Base-by-base conservation (phyloP, 2,113 vertebrate genomes). In the Mastomys natalensis region DNA sequence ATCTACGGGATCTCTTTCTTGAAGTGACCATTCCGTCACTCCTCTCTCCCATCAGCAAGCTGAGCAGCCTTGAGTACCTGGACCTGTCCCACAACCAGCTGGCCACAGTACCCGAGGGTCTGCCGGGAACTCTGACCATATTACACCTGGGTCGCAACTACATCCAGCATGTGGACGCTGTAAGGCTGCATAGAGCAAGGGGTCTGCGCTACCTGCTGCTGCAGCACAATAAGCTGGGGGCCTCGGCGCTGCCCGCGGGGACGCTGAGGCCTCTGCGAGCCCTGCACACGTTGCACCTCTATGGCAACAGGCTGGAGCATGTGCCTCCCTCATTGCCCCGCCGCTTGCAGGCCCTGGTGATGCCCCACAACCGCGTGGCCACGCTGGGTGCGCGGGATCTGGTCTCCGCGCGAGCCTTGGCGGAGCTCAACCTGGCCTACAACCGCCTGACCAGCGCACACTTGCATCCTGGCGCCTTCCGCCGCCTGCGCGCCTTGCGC, bases 81-180 rank as follows among this genome's bases (percentile, higher is more conserved):
- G 98, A 98, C 68, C 96, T 98, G 68, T 98, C 98, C 17, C 97
- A 98, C 94, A 98, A 98, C 68, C 96, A 89, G 94, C 90, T 98
- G 91, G 86, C 81, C 0, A 13, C 91, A 1, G 97, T 98, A 70
- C 98, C 98, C 0, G 40, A 93, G 0, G 97, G 98, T 43, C 95
- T 98, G 74, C 98, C 98, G 0, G 53, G 17, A 7, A 77, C 85
- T 66, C 94, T 98, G 80, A 72, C 87, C 0, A 88, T 98, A 60
- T 89, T 98, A 77, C 98, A 98, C 73, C 53, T 98, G 96, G 98
- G 98, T 64, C 97, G 97, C 5, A 98, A 98, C 95, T 88, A 24
- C 89, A 97, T 98, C 81, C 64, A 15, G 19, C 31, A 70, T 6
- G 96, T 98, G 58, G 96, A 97, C 0, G 96, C 70, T 0, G 96